Percentiles rank a stretch among this genome's conserved stretches.
Evolutionary conservation across 2,888 invertebrate species (phyloP).

Genomic region (Pseudeuparius sepicola): DNA sequence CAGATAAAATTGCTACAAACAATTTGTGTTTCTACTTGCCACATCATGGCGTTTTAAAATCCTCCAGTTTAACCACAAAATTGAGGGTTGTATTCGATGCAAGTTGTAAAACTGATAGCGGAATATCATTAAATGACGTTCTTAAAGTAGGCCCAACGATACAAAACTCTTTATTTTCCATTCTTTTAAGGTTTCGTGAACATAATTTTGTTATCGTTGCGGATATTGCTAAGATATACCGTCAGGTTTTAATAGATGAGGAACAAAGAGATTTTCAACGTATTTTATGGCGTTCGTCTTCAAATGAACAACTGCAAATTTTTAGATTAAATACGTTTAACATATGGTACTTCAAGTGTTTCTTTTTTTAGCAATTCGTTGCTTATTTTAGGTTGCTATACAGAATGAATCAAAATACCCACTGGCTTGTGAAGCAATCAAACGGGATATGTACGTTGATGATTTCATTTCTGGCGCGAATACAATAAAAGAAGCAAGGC

Average conservation of each 20-base stretch:
- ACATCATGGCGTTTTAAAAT: conserved; percentile 16
- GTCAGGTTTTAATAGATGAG: conserved; percentile 19
- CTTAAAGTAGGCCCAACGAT: conserved; percentile 14
- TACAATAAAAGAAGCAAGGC: conserved; percentile 3
- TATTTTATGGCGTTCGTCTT: conserved; percentile 20
- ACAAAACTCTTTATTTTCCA: conserved; percentile 18
- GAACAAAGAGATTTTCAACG: conserved; percentile 19
- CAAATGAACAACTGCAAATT: conserved; percentile 9
- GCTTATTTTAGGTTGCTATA: conserved; percentile 12
- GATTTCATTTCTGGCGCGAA: conserved; percentile 9
- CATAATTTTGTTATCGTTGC: conserved; percentile 20
- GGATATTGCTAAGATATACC: conserved; percentile 25
- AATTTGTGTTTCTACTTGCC: conserved; percentile 12
- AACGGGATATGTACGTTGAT: conserved; percentile 11
- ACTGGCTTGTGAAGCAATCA: neutral
- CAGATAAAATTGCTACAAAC: neutral
- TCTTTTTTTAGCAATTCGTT: conserved; percentile 17
- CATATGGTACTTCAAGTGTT: conserved; percentile 17
- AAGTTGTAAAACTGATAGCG: conserved; percentile 7
- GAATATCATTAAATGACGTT: conserved; percentile 18
- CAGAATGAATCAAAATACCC: conserved; percentile 8
- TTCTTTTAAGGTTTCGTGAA: conserved; percentile 20
- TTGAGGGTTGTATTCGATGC: conserved; percentile 18
- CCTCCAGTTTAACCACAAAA: conserved; percentile 14
- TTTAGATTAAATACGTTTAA: conserved; percentile 19